phyloP scores from a whole-genome alignment of 2,797 vertebrate genomes.

The Lacerta bilineata region DNA sequence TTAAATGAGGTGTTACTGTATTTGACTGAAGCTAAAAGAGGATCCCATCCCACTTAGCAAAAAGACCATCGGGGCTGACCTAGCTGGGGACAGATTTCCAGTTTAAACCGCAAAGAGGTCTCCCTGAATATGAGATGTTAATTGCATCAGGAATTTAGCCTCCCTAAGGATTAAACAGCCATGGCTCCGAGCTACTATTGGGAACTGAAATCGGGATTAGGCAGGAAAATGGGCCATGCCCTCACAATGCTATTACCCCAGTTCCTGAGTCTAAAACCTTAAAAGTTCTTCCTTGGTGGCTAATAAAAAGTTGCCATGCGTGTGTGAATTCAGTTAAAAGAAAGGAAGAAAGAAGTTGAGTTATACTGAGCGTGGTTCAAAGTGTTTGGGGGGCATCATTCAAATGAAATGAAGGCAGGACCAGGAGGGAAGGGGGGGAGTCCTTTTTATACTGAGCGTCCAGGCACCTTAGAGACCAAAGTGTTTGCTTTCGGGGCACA shows the following conservation, averaged over 20 bases:
- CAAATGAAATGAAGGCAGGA: constrained; percentile 44
- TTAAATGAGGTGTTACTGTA: constrained; percentile 72
- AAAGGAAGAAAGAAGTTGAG: not conserved
- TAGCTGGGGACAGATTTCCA: constrained; percentile 70
- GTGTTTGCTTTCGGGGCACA: too few species aligned
- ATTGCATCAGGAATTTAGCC: constrained; percentile 74
- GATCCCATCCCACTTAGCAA: constrained; percentile 63
- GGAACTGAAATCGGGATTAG: constrained; percentile 77
- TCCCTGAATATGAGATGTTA: constrained; percentile 75
- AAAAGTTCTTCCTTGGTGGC: constrained; percentile 76
- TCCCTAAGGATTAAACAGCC: constrained; percentile 74
- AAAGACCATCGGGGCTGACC: constrained; percentile 65
- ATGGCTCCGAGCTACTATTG: constrained; percentile 73
- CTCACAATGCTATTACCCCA: constrained; percentile 79
- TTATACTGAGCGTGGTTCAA: not conserved
- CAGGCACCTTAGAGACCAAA: too few species aligned
- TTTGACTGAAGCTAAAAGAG: constrained; percentile 49
- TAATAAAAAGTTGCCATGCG: constrained; percentile 73
- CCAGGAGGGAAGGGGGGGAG: not conserved
- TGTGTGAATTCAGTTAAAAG: not conserved
- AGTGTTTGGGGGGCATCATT: constrained; percentile 52
- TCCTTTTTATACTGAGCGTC: too few species aligned
- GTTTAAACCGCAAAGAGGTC: constrained; percentile 68
- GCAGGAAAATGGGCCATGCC: constrained; percentile 78
- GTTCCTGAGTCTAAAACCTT: constrained; percentile 73